These are phyloP conservation scores for Ictalurus punctatus DNA, from an alignment of 2,113 vertebrate genomes.

Conservation along the genomic window DNA sequence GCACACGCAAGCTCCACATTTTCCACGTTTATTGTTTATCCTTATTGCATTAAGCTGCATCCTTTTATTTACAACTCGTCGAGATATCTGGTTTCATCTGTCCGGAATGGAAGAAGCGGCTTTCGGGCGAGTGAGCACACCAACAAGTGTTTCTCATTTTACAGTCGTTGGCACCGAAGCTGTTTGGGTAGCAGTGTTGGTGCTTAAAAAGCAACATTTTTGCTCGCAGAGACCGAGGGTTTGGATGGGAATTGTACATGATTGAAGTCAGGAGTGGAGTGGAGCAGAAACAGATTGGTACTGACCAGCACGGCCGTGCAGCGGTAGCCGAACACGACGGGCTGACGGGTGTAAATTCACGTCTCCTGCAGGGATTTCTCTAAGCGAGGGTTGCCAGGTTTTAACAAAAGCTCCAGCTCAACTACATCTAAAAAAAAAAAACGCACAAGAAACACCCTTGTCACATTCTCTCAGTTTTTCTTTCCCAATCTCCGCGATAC, in stretches of 20 bases:
- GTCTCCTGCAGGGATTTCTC: not conserved
- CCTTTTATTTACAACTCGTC: constrained; percentile 26
- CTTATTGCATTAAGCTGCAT: not conserved
- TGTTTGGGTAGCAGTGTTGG: constrained; percentile 16
- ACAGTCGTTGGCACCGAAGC: constrained; percentile 26
- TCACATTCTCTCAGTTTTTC: not conserved
- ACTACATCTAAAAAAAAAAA: not conserved
- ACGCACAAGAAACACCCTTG: not conserved
- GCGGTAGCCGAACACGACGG: not conserved
- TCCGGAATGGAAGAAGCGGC: not conserved
- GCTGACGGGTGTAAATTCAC: not conserved
- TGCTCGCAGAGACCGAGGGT: not conserved
- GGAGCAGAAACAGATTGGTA: constrained; percentile 3
- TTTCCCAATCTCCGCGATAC: too few species aligned
- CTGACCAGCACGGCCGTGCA: constrained; percentile 2
- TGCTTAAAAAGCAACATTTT: constrained; percentile 14
- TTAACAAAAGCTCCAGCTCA: not conserved
- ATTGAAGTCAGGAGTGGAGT: not conserved
- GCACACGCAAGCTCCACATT: constrained; percentile 13
- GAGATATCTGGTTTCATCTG: constrained; percentile 14
- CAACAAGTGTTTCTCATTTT: constrained; percentile 36
- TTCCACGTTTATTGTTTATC: constrained; percentile 12
- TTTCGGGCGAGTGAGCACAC: not conserved
- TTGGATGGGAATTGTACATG: not conserved
- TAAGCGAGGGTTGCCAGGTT: not conserved